Base-by-base conservation (phyloP, 2,888 invertebrate species). In the Lymantria monacha region DNA sequence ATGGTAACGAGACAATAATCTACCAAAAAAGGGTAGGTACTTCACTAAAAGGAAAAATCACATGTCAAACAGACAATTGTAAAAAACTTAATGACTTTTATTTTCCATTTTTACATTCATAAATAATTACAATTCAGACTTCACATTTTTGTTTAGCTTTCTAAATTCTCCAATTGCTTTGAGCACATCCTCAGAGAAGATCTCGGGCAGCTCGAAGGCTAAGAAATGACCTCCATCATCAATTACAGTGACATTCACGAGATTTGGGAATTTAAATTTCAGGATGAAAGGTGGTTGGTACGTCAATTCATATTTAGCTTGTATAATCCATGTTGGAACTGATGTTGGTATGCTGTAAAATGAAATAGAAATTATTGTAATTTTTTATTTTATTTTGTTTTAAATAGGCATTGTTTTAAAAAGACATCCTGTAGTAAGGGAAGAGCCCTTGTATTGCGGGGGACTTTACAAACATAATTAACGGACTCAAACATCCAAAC, bases 191-290 rank as follows among this genome's bases (percentile, higher is more conserved):
- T 93, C 84, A 7, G 95, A 93, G 36, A 97, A 82, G 0, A 94
- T 64, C 57, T 93, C 74, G 0, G 98, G 97, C 60, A 94, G 85
- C 77, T 98, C 96, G 44, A 97, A 92, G 0, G 97, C 97, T 0
- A 95, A 93, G 87, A 98, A 98, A 79, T 98, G 98, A 0, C 98
- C 98, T 0, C 96, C 97, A 2, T 93, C 85, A 0, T 92, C 79
- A 51, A 94, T 74, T 42, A 93, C 87, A 0, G 92, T 94, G 53
- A 92, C 92, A 40, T 94, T 93, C 0, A 95, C 86, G 7, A 97
- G 69, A 73, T 96, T 95, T 0, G 72, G 71, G 74, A 84, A 96
- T 63, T 93, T 94, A 1, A 89, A 78, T 42, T 85, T 85, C 2
- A 96, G 66, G 14, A 95, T 74, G 47, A 85, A 87, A 12, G 94